Percentiles rank a stretch among this genome's conserved stretches.
phyloP scores from a whole-genome alignment of 2,113 vertebrate genomes.

The Oreotragus oreotragus region DNA sequence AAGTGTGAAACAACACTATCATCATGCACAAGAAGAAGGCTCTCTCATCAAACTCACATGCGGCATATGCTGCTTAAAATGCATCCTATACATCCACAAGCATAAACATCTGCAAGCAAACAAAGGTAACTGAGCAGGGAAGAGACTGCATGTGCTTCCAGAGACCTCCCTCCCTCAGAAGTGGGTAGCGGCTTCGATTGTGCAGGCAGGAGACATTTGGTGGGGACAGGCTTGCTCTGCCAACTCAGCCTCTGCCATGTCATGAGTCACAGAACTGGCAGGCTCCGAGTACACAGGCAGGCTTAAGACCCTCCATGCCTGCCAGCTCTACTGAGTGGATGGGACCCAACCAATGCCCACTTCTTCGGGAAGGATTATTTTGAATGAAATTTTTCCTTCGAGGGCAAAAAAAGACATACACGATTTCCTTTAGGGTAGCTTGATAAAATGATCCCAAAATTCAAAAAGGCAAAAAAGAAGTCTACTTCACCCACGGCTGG shows the following conservation, averaged over 20 bases:
- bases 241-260: slow-evolving; percentile 62
- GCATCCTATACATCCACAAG: not conserved
- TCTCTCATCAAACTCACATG: not conserved
- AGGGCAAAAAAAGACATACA: not conserved
- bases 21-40: not conserved
- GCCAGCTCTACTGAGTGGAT: slow-evolving; percentile 57
- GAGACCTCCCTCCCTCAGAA: not conserved
- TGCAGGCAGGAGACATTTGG: slow-evolving; percentile 60
- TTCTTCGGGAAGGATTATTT: slow-evolving; percentile 17
- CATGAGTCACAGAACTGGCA: slow-evolving; percentile 75
- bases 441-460: slow-evolving; percentile 28
- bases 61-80: not conserved
- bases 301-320: slow-evolving; percentile 49
- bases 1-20: not conserved
- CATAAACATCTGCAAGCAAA: not conserved
- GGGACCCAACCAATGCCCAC: slow-evolving; percentile 30
- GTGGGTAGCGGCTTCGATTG: slow-evolving; percentile 28
- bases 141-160: not conserved
- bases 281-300: slow-evolving; percentile 45
- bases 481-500: not conserved
- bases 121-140: not conserved
- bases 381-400: slow-evolving; percentile 23
- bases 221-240: slow-evolving; percentile 46
- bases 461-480: not conserved
- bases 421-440: not conserved